phyloP scores from a whole-genome alignment of 2,888 invertebrate genomes.

The Tachina grossa region DNA sequence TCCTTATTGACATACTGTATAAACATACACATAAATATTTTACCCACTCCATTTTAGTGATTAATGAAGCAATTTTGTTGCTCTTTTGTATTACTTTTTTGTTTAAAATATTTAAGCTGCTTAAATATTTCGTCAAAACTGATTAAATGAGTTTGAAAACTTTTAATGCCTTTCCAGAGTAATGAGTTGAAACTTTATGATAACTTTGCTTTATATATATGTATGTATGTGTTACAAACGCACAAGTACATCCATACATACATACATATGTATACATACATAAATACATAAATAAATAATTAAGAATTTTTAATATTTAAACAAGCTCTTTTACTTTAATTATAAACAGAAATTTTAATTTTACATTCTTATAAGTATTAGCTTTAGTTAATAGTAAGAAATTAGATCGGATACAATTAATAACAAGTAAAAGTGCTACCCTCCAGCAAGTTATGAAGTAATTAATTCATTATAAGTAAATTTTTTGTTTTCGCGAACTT shows the following conservation, averaged over 20 bases:
- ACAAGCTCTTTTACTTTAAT: too few species aligned
- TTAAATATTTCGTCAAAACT: constrained; percentile 33
- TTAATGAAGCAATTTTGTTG: constrained; percentile 33
- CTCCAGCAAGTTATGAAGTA: too few species aligned
- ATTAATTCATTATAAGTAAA: too few species aligned
- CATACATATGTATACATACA: too few species aligned
- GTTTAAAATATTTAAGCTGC: constrained; percentile 48
- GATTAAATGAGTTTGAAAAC: constrained; percentile 51
- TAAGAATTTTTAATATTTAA: too few species aligned
- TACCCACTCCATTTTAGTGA: constrained; percentile 20
- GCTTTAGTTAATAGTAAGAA: neutral
- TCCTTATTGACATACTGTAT: too few species aligned
- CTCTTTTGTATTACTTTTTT: neutral
- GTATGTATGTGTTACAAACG: neutral
- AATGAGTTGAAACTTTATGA: constrained; percentile 10
- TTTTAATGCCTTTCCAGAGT: constrained; percentile 19
- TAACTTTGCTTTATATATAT: neutral
- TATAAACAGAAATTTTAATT: too few species aligned
- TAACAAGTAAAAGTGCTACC: neutral
- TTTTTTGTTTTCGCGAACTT: too few species aligned
- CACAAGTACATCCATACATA: neutral
- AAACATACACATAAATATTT: neutral
- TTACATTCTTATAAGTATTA: too few species aligned
- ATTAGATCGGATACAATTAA: constrained; percentile 38
- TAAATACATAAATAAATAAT: too few species aligned